Base-by-base conservation (phyloP, 2,888 invertebrate species). In the Drosophila longiperda region DNA sequence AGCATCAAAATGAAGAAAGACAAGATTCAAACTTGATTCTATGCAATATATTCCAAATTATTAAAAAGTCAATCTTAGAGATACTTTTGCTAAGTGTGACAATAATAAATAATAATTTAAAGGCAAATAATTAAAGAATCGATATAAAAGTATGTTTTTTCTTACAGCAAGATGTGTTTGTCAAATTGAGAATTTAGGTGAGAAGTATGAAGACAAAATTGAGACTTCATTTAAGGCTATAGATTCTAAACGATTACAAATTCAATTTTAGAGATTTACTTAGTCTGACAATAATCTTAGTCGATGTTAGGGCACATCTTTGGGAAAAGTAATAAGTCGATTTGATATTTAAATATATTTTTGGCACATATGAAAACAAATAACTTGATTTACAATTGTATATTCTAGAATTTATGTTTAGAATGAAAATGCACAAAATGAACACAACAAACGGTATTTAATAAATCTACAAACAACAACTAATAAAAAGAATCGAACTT, bases 321-420 rank as follows among this genome's bases (percentile, higher is more conserved):
- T 17, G 17, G 2, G 36, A 7, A 1, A n/a, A 40, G 9, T n/a
- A 9, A 4, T 1, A 9, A 20, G 7, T 20, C 0, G 2, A 6
- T 6, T 6, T 20, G 6, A 42, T 42, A 12, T 20, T 6, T 12
- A 20, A 6, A 6, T 12, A 42, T 6, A 12, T 11, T n/a, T 42
- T 5, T n/a, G n/a, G 11, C 2, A 11, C 40, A 40, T n/a, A 9
- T n/a, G 17, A 9, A 40, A 8, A 9, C 2, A n/a, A 40, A n/a
- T 9, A n/a, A 1, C n/a, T 40, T 40, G 40, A n/a, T n/a, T n/a
- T 4, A n/a, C 2, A 5, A 5, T 9, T n/a, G 4, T 5, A 40
- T 9, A n/a, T n/a, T 42, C 11, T 1, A 40, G 2, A n/a, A n/a
- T n/a, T n/a, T n/a, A 11, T 6, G 9, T 9, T n/a, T 5, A 0